Percentiles rank a stretch among this genome's conserved stretches.
These are phyloP conservation scores for Chanos chanos DNA, from an alignment of 2,797 vertebrate genomes.

Conservation along the genomic window DNA sequence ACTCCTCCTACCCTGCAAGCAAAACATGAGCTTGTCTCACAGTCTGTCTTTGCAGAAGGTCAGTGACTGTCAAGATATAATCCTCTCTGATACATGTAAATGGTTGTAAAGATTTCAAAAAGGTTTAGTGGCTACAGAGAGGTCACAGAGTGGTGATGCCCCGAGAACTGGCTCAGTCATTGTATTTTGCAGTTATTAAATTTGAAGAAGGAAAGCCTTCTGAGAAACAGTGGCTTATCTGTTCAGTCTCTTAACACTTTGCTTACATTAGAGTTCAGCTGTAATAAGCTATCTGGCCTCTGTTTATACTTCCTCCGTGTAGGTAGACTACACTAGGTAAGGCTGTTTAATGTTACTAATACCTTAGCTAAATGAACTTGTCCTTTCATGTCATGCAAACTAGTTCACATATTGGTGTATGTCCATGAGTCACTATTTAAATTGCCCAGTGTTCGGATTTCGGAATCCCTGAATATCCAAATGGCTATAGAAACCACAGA, in stretches of 20 bases:
- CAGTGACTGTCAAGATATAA: background rate
- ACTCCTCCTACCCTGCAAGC: background rate
- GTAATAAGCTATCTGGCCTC: background rate
- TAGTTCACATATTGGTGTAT: too few relatives aligned
- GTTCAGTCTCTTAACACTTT: background rate
- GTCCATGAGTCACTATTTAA: too few relatives aligned
- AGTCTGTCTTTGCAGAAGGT: too few relatives aligned
- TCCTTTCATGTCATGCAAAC: too few relatives aligned
- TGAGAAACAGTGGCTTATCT: constrained; percentile 34
- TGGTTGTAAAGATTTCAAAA: background rate
- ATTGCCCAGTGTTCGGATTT: too few relatives aligned
- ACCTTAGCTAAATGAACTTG: too few relatives aligned
- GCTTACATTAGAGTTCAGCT: constrained; percentile 33
- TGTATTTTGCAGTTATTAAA: constrained; percentile 5
- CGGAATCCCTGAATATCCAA: too few relatives aligned
- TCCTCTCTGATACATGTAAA: background rate
- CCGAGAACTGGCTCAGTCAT: constrained; percentile 39
- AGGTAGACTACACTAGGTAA: background rate
- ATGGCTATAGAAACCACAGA: too few relatives aligned
- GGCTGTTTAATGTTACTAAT: too few relatives aligned
- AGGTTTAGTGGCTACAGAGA: constrained; percentile 8
- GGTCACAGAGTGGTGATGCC: constrained; percentile 18
- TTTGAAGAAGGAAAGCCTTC: constrained; percentile 50
- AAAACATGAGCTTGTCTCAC: background rate
- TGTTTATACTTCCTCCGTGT: constrained; percentile 8